Conservation (phyloP, 2,888 invertebrate genomes). For the Dichetophora obliterata region DNA sequence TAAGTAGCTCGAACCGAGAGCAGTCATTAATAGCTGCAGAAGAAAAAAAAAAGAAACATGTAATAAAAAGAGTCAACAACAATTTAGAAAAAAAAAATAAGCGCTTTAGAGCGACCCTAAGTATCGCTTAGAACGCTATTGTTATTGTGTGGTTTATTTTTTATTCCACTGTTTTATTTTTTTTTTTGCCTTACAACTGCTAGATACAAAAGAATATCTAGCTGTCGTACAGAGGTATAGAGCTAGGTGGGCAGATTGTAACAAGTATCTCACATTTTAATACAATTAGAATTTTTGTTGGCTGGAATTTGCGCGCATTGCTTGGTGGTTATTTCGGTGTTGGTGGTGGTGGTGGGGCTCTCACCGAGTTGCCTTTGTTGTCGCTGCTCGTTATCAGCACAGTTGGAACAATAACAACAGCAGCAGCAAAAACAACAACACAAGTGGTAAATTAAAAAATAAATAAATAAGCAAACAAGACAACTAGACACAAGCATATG, state of each 20-base stretch:
- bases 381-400: constrained; percentile 38
- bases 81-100: constrained; percentile 5
- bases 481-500: not conserved
- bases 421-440: not conserved
- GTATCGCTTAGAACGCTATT: constrained; percentile 16
- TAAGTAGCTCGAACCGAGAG: not conserved
- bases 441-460: constrained; percentile 33
- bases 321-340: not conserved
- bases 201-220: too few species aligned
- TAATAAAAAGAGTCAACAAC: not conserved
- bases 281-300: constrained; percentile 3
- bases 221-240: not conserved
- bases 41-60: not conserved
- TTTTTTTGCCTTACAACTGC: too few species aligned
- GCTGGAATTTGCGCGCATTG: constrained; percentile 1
- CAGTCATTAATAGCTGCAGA: not conserved
- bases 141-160: not conserved
- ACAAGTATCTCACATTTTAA: constrained; percentile 7
- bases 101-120: constrained; percentile 10
- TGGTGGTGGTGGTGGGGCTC: not conserved
- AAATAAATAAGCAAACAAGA: constrained; percentile 35
- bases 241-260: not conserved
- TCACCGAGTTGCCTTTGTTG: constrained; percentile 30
- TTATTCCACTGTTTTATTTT: too few species aligned
- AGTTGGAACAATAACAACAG: constrained; percentile 20